Evolutionary conservation across 1,140 invertebrate genomes (phyloP).

Genomic region (Pomacea maculata): DNA sequence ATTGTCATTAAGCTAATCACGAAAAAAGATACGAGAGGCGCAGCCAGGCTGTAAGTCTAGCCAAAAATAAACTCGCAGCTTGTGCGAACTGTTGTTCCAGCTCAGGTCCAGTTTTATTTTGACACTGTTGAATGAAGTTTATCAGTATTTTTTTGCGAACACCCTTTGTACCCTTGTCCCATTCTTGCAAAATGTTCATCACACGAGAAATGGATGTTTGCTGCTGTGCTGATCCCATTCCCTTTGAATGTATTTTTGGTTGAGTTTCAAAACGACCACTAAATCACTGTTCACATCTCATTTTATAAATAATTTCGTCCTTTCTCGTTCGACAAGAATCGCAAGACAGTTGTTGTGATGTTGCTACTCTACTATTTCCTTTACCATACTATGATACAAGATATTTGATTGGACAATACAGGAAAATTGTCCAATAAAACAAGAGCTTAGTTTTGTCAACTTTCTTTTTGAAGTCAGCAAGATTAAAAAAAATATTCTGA

Average conservation of each 20-base stretch:
- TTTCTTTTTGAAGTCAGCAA: neutral
- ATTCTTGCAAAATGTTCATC: constrained; percentile 61
- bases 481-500: neutral
- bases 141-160: constrained; percentile 59
- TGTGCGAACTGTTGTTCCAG: constrained; percentile 65
- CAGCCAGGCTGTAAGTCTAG: constrained; percentile 64
- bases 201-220: constrained; percentile 60
- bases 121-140: constrained; percentile 63
- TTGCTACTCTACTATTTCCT: constrained; percentile 50
- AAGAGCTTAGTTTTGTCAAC: neutral
- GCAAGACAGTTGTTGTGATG: constrained; percentile 29
- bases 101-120: constrained; percentile 65
- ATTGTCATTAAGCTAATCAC: no score
- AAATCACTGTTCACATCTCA: neutral
- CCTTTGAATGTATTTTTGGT: neutral
- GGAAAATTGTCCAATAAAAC: neutral
- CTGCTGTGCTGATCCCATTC: constrained; percentile 64
- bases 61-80: constrained; percentile 65
- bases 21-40: constrained; percentile 63
- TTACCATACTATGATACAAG: neutral
- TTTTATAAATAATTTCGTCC: neutral
- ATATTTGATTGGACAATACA: neutral
- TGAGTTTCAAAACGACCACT: neutral
- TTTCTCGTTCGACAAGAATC: no score
- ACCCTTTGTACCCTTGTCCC: constrained; percentile 63